Evolutionary conservation across 2,113 vertebrate genomes (phyloP), one percentile per base, ranked within the genome.

Genomic region (Chlamydotis undulata): DNA sequence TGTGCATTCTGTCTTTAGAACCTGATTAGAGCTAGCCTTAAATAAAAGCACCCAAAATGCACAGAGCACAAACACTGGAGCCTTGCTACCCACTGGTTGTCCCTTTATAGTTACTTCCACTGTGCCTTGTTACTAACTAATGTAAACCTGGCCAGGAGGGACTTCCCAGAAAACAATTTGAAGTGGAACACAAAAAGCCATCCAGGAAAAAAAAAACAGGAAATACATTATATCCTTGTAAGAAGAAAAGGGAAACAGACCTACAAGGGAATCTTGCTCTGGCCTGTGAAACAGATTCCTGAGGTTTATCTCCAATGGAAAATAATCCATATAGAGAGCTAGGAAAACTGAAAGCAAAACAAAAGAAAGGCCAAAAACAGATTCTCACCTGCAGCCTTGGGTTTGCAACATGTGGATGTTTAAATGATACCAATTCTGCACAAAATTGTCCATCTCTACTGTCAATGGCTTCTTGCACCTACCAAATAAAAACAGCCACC

Each of bases 341-440:
- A 59, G 4, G 4, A 83, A 83, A 94, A 90, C 25, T 22, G 7
- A 47, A 89, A 52, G 25, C 6, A 50, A 28, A 90, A 33, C 10
- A 80, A 69, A 86, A 59, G 52, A 31, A 73, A 68, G 6, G 7
- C 47, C n/a, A 70, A 81, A 86, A 55, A 0, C 12, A 78, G 19
- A 60, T 43, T 31, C 78, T 77, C 94, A 99, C 99, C 98, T 99
- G 99, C 7, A 99, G 98, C 45, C 99, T 98, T 3, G 99, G 99
- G 91, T 99, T 99, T 80, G 99, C 99, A 19, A 99, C 99, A 74
- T 99, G 99, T 6, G 99, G 99, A 81, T 99, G 99, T 94, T 99
- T 99, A 97, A 99, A 99, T 39, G 99, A 99, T 7, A 99, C 98
- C 80, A 99, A 96, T 95, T 99, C 99, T 7, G 98, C 98, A 90